phyloP scores from a whole-genome alignment of 2,888 invertebrate genomes.

The Idaea aversata region DNA sequence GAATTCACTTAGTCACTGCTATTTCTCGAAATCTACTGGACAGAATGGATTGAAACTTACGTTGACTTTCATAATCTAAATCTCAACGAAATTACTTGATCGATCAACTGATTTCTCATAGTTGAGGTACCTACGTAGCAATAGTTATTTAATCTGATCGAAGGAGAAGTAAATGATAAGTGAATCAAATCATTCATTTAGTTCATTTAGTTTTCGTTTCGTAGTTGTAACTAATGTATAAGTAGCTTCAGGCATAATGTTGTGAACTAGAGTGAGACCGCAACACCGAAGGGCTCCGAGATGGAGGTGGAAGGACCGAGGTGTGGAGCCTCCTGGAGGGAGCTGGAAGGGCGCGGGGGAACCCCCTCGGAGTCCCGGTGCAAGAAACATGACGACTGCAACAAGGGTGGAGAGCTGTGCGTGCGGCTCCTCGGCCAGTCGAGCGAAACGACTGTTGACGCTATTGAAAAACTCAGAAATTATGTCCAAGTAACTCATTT shows the following conservation, averaged over 20 bases:
- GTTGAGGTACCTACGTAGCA: too few relatives aligned
- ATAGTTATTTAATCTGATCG: too few relatives aligned
- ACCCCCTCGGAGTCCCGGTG: constrained; percentile 12
- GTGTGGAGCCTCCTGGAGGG: constrained; percentile 28
- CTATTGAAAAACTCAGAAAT: constrained; percentile 57
- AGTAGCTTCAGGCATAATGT: constrained; percentile 48
- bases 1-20: too few relatives aligned
- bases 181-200: too few relatives aligned
- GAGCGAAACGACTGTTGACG: constrained; percentile 55
- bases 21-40: not conserved
- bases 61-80: not conserved
- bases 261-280: constrained; percentile 67
- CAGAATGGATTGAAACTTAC: not conserved
- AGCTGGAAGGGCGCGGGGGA: constrained; percentile 15
- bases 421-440: constrained; percentile 48
- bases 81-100: too few relatives aligned
- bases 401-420: constrained; percentile 29
- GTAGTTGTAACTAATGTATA: not conserved
- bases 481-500: constrained; percentile 47
- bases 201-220: not conserved
- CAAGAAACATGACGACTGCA: constrained; percentile 9
- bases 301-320: constrained; percentile 36
- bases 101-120: too few relatives aligned
- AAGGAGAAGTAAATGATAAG: too few relatives aligned
- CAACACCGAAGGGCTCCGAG: constrained; percentile 36